Percentiles rank a stretch among this genome's conserved stretches.
Conservation (phyloP, 2,797 vertebrate species). For the Tachyglossus aculeatus region DNA sequence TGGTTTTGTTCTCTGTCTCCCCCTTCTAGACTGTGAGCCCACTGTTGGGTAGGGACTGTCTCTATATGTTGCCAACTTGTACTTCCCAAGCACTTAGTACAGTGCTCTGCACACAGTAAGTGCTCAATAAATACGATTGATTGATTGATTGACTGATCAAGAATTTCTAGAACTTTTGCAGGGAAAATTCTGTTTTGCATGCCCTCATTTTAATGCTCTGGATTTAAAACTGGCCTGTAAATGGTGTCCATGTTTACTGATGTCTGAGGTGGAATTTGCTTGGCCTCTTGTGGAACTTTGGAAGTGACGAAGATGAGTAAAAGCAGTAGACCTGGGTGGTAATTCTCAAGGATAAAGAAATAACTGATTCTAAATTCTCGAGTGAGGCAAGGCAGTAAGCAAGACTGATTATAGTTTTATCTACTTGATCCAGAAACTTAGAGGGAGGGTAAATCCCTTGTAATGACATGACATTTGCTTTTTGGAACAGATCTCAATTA, state of each 20-base stretch:
- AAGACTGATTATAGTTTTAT: slow-evolving; percentile 2
- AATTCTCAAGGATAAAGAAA: no score
- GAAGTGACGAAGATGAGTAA: slow-evolving; percentile 32
- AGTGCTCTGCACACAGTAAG: no score
- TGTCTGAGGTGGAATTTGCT: slow-evolving; percentile 36
- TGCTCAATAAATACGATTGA: no score
- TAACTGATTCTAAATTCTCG: slow-evolving; percentile 46
- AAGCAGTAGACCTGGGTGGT: no score
- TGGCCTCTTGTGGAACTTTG: slow-evolving; percentile 21
- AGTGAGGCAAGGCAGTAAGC: neutral
- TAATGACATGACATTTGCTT: slow-evolving; percentile 29
- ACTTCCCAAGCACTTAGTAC: no score
- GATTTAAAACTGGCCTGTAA: no score
- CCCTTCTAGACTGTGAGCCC: no score
- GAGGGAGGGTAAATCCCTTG: neutral
- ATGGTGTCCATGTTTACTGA: slow-evolving; percentile 9
- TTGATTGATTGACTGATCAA: no score
- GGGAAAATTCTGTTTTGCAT: neutral
- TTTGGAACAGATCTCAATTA: slow-evolving; percentile 48
- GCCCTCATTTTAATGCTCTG: slow-evolving; percentile 19
- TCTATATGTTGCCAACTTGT: no score
- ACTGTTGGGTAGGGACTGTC: no score
- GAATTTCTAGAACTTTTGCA: no score
- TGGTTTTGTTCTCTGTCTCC: no score
- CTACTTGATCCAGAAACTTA: slow-evolving; percentile 21